These are phyloP conservation scores for Furnarius figulus DNA, from an alignment of 2,113 vertebrate species.

Conservation along the genomic window DNA sequence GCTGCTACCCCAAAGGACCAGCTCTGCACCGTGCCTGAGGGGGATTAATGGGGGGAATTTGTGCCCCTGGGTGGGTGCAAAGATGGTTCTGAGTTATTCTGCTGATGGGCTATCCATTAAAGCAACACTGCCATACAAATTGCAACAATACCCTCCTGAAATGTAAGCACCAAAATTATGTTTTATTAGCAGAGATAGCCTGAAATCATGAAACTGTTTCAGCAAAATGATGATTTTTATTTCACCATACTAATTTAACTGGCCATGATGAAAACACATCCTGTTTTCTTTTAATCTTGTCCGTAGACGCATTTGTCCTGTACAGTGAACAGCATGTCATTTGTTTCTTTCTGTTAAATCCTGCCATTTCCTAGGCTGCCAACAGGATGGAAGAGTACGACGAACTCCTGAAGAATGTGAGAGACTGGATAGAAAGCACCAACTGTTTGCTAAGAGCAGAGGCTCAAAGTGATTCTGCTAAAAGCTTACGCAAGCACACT, in stretches of 20 bases:
- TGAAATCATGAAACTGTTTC: neutral
- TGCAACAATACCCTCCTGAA: neutral
- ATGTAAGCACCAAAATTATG: neutral
- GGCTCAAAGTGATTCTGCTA: constrained; percentile 79
- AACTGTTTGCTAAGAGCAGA: constrained; percentile 78
- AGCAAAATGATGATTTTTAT: neutral
- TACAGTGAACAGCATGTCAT: neutral
- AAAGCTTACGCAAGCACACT: constrained; percentile 77
- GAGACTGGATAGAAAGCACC: constrained; percentile 84
- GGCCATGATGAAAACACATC: neutral
- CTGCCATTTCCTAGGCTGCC: constrained; percentile 75
- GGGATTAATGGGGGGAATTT: neutral
- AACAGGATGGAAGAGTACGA: constrained; percentile 84
- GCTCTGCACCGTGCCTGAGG: rapidly evolving
- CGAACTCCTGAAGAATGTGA: constrained; percentile 83
- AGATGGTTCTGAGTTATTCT: neutral
- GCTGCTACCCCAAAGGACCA: neutral
- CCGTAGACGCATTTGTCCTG: neutral
- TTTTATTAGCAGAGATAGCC: neutral
- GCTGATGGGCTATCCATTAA: neutral
- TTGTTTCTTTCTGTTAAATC: neutral
- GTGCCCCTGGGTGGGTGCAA: neutral
- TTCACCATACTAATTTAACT: neutral
- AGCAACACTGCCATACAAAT: neutral
- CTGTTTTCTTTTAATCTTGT: neutral